Evolutionary conservation across 2,888 invertebrate genomes (phyloP).

Genomic region (Palloptera scutellata): DNA sequence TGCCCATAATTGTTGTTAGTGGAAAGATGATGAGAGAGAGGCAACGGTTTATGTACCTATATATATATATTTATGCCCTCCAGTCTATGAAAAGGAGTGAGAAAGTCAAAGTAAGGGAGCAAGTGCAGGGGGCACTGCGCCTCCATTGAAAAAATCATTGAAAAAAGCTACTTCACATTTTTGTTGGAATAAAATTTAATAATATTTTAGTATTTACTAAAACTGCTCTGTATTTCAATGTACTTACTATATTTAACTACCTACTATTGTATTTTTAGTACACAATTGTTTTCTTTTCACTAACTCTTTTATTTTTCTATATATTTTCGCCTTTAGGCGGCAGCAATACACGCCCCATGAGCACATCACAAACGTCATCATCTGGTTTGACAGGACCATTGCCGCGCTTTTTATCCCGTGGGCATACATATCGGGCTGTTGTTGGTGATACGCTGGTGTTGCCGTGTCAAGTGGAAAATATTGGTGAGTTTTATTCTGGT

Average conservation of each 20-base stretch:
- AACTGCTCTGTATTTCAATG: not conserved
- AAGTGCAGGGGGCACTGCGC: too few species aligned
- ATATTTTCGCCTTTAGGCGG: conserved; percentile 44
- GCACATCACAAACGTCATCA: conserved; percentile 49
- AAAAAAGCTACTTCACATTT: too few species aligned
- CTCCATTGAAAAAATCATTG: too few species aligned
- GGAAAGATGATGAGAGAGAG: too few species aligned
- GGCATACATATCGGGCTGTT: conserved; percentile 80
- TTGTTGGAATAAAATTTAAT: too few species aligned
- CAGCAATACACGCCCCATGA: conserved; percentile 56
- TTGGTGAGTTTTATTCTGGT: conserved; percentile 74
- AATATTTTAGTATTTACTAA: not conserved
- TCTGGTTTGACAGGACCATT: conserved; percentile 48
- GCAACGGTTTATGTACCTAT: too few species aligned
- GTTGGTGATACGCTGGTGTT: conserved; percentile 80
- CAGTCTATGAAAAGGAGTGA: too few species aligned
- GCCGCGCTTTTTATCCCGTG: conserved; percentile 77
- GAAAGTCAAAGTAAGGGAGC: too few species aligned
- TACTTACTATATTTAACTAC: not conserved
- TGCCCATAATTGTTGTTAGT: too few species aligned
- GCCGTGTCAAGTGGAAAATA: conserved; percentile 82
- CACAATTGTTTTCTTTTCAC: not conserved
- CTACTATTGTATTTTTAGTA: not conserved
- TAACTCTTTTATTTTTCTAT: conserved; percentile 11
- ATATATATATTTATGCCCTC: too few species aligned